Evolutionary conservation across 2,888 invertebrate species (phyloP).

Genomic region (Ferdinandea cuprea): DNA sequence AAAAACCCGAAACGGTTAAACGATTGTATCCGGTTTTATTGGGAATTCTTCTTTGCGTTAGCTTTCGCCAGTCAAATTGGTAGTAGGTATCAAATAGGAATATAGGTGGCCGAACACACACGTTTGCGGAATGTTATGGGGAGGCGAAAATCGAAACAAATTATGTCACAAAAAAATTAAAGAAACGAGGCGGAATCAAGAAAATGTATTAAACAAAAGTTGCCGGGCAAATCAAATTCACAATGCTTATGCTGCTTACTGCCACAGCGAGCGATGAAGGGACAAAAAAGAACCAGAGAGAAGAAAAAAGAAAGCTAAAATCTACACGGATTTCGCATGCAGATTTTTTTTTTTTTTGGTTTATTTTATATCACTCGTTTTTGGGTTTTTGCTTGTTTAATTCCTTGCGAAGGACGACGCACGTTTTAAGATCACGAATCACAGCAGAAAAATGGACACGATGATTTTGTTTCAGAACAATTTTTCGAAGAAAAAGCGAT

Average conservation of each 20-base stretch:
- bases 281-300: slow-evolving; percentile 45
- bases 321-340: slow-evolving; percentile 48
- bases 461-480: slow-evolving; percentile 5
- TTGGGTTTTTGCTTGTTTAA: slow-evolving; percentile 25
- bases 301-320: slow-evolving; percentile 68
- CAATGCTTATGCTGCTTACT: no score
- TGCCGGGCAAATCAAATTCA: slow-evolving; percentile 31
- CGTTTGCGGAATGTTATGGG: slow-evolving; percentile 49
- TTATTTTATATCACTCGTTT: slow-evolving; percentile 14
- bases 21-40: slow-evolving; percentile 61
- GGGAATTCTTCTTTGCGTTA: slow-evolving; percentile 24
- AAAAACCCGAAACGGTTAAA: slow-evolving; percentile 49
- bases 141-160: slow-evolving; percentile 57
- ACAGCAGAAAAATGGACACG: slow-evolving; percentile 34
- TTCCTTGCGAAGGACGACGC: slow-evolving; percentile 28
- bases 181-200: slow-evolving; percentile 28
- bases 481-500: slow-evolving; percentile 4
- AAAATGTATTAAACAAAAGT: slow-evolving; percentile 45
- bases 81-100: slow-evolving; percentile 4
- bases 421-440: slow-evolving; percentile 36
- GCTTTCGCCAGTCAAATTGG: slow-evolving; percentile 32
- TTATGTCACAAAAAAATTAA: slow-evolving; percentile 63
- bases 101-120: slow-evolving; percentile 35
- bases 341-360: slow-evolving; percentile 28
- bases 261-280: slow-evolving; percentile 23